A percentile compares a stretch with the other conserved stretches of the same genome.
phyloP scores from a whole-genome alignment of 2,797 vertebrate species.

The Margarornis squamiger region DNA sequence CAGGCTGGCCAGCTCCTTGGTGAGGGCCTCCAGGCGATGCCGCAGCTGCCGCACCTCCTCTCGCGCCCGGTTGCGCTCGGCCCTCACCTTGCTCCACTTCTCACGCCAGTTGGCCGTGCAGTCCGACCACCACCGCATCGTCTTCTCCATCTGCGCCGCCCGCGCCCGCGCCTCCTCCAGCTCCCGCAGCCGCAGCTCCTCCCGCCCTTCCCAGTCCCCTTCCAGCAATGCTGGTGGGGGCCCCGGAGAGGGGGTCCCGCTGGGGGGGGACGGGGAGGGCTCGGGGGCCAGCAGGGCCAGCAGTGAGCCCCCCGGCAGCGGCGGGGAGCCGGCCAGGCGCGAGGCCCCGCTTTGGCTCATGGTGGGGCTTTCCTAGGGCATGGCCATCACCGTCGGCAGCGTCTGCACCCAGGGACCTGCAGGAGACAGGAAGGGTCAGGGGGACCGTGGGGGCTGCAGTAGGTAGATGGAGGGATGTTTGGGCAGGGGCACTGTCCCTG shows the following conservation, averaged over 20 bases:
- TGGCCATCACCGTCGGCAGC: background rate
- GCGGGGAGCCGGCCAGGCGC: slow-evolving; percentile 84
- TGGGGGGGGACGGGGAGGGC: slow-evolving; percentile 75
- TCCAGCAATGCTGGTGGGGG: slow-evolving; percentile 78
- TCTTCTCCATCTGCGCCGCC: slow-evolving; percentile 97
- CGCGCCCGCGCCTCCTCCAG: slow-evolving; percentile 92
- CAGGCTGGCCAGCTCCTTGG: slow-evolving; percentile 86
- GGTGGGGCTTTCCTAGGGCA: background rate
- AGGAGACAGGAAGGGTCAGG: background rate
- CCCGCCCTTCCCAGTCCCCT: slow-evolving; percentile 94
- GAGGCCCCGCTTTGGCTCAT: slow-evolving; percentile 92
- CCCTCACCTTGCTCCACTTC: slow-evolving; percentile 97
- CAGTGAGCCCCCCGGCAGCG: slow-evolving; percentile 78
- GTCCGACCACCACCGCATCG: slow-evolving; percentile 99
- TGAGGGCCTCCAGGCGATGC: slow-evolving; percentile 88
- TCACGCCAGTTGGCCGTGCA: slow-evolving; percentile 98
- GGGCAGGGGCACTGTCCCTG: rapidly evolving
- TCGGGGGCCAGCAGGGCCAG: slow-evolving; percentile 87
- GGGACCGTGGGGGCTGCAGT: background rate
- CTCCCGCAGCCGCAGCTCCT: slow-evolving; percentile 93
- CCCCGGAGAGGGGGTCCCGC: slow-evolving; percentile 87
- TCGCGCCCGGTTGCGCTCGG: slow-evolving; percentile 90
- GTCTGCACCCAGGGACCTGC: background rate
- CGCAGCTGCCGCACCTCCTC: slow-evolving; percentile 86
- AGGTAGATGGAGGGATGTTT: background rate